phyloP scores from a whole-genome alignment of 2,797 vertebrate genomes.

The Leuciscus waleckii region DNA sequence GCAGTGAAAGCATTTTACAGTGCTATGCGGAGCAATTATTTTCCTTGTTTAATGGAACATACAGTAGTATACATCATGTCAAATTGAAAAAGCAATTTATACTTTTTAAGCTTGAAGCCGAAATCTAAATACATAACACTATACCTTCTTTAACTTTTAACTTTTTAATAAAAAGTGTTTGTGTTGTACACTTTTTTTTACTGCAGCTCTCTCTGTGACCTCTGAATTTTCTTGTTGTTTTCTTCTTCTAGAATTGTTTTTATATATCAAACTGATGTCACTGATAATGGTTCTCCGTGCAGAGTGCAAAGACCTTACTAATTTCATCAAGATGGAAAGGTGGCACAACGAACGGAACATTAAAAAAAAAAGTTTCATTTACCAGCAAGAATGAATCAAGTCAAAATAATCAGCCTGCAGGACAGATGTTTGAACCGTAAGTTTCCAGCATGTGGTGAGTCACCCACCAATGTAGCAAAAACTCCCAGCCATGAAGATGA shows the following conservation, averaged over 20 bases:
- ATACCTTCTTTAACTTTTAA: neutral
- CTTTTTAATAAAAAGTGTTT: neutral
- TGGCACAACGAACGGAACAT: conserved; percentile 5
- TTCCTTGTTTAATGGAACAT: neutral
- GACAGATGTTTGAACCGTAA: conserved; percentile 32
- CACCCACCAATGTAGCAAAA: neutral
- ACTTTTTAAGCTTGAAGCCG: neutral
- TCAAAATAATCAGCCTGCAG: conserved; percentile 23
- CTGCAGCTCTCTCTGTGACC: neutral
- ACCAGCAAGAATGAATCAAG: conserved; percentile 35
- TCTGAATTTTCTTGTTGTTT: neutral
- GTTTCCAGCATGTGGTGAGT: conserved; percentile 33
- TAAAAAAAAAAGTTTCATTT: conserved; percentile 6
- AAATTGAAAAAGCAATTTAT: neutral
- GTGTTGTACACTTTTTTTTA: neutral
- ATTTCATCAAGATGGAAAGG: neutral
- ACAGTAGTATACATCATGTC: neutral
- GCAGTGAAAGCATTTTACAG: conserved; percentile 23
- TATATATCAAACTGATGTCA: conserved; percentile 1
- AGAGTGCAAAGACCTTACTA: neutral
- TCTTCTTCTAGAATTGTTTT: neutral
- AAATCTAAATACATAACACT: neutral
- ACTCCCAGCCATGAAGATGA: neutral
- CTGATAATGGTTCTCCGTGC: neutral
- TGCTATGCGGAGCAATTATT: neutral